A percentile compares a stretch with the other conserved stretches of the same genome.
These are phyloP conservation scores for Charanyca ferruginea DNA, from an alignment of 2,888 invertebrate species.

Conservation along the genomic window DNA sequence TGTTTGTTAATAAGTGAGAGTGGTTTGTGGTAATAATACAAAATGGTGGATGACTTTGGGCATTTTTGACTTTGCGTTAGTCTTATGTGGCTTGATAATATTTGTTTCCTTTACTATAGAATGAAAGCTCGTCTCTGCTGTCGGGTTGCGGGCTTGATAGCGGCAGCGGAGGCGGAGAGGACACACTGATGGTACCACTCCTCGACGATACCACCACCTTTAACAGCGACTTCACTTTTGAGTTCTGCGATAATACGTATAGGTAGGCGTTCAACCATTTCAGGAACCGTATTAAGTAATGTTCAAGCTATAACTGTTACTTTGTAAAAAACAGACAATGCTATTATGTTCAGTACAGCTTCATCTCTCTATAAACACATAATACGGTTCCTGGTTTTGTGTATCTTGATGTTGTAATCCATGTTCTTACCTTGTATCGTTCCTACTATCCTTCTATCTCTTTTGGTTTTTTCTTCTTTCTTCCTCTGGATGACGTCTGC, in stretches of 20 bases:
- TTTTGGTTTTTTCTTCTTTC: constrained; percentile 45
- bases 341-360: not conserved
- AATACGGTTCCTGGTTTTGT: constrained; percentile 25
- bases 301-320: not conserved
- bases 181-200: constrained; percentile 94
- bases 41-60: too few relatives aligned
- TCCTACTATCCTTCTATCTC: constrained; percentile 38
- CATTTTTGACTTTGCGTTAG: not conserved
- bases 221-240: constrained; percentile 95
- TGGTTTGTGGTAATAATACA: too few relatives aligned
- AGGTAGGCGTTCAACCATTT: constrained; percentile 84
- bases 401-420: constrained; percentile 25
- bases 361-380: not conserved
- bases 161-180: constrained; percentile 92
- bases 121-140: constrained; percentile 93
- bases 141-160: constrained; percentile 83
- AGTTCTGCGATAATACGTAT: constrained; percentile 96
- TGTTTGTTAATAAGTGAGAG: too few relatives aligned
- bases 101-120: constrained; percentile 82
- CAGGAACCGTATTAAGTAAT: constrained; percentile 8
- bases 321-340: not conserved
- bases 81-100: not conserved
- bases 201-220: constrained; percentile 92
- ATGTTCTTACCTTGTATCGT: constrained; percentile 18
- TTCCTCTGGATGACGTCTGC: constrained; percentile 39